phyloP scores from a whole-genome alignment of 2,888 invertebrate genomes.

The Drosophila sordidula region DNA sequence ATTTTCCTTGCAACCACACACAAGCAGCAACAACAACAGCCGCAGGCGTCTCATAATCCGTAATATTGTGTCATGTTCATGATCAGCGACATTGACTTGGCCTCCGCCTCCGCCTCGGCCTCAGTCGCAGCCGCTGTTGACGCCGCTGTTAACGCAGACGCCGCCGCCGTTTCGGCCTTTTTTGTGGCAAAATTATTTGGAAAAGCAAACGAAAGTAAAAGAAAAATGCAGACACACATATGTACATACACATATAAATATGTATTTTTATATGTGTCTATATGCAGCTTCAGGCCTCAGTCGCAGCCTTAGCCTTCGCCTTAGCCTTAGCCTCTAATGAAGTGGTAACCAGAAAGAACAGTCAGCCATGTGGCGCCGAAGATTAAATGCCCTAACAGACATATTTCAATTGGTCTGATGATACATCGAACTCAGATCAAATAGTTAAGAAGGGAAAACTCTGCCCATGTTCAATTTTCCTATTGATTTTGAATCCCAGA shows the following conservation, averaged over 20 bases:
- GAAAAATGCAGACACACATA: slow-evolving; percentile 51
- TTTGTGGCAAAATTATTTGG: slow-evolving; percentile 73
- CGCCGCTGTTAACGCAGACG: slow-evolving; percentile 5
- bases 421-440: no score
- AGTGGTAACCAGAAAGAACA: slow-evolving; percentile 52
- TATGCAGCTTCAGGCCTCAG: slow-evolving; percentile 36
- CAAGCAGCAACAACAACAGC: slow-evolving; percentile 24
- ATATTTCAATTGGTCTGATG: background rate
- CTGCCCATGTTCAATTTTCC: no score
- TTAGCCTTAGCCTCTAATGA: slow-evolving; percentile 67
- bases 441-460: no score
- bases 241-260: background rate
- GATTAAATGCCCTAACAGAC: slow-evolving; percentile 8
- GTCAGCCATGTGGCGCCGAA: background rate
- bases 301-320: slow-evolving; percentile 4
- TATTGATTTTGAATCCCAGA: no score
- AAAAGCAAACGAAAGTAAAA: slow-evolving; percentile 75
- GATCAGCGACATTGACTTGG: slow-evolving; percentile 63
- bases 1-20: slow-evolving; percentile 55
- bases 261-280: background rate
- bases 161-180: slow-evolving; percentile 24
- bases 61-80: slow-evolving; percentile 80
- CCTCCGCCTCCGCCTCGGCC: slow-evolving; percentile 22
- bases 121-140: slow-evolving; percentile 8
- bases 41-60: slow-evolving; percentile 68